These are phyloP conservation scores for Idris sp. DNA, from an alignment of 1,140 invertebrate species.

Conservation along the genomic window DNA sequence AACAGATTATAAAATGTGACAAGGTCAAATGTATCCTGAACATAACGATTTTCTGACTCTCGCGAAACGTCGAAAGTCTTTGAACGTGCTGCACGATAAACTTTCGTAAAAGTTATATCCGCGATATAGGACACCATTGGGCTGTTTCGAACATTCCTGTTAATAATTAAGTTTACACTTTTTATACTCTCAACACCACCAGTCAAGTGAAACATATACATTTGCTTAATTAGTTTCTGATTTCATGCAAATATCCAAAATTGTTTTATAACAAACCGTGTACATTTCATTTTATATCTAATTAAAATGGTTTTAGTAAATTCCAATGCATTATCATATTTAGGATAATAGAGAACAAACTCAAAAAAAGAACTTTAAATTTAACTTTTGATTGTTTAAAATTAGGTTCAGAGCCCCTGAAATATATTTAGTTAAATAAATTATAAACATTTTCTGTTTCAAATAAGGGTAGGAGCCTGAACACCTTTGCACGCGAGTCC, in stretches of 20 bases:
- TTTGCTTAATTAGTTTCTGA: too few species aligned
- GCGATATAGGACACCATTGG: constrained; percentile 58
- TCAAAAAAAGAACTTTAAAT: too few species aligned
- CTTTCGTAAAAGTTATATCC: constrained; percentile 48
- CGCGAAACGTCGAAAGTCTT: constrained; percentile 54
- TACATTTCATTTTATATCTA: constrained; percentile 3
- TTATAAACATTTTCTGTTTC: too few species aligned
- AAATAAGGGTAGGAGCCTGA: too few species aligned
- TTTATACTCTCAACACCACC: constrained; percentile 17
- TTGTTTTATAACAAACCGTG: too few species aligned
- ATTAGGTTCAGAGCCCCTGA: too few species aligned
- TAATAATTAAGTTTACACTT: constrained; percentile 58
- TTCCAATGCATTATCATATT: too few species aligned
- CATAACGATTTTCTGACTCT: constrained; percentile 52
- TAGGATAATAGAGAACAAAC: too few species aligned
- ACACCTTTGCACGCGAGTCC: too few species aligned
- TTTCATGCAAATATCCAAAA: constrained; percentile 32
- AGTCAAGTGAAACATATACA: constrained; percentile 1
- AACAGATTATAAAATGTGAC: constrained; percentile 36
- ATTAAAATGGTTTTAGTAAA: too few species aligned
- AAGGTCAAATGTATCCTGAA: constrained; percentile 38
- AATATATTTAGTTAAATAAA: too few species aligned
- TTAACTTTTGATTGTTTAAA: too few species aligned
- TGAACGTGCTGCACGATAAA: constrained; percentile 52
- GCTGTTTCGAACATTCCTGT: constrained; percentile 45